Evolutionary conservation across 2,113 vertebrate genomes (phyloP), one percentile per base, ranked within the genome.

Genomic region (Labeo catla): DNA sequence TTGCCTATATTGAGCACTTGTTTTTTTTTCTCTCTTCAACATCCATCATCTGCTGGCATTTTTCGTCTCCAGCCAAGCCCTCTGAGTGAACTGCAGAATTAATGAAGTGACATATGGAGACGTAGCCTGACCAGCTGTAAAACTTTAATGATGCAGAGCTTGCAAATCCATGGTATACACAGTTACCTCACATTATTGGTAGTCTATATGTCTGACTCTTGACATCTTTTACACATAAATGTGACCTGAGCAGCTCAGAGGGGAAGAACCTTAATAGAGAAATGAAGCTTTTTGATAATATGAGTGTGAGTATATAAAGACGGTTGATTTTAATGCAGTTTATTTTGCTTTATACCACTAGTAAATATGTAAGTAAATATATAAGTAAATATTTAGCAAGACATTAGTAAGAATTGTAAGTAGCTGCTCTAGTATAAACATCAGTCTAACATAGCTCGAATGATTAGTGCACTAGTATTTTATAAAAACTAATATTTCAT

Each of bases 151-250:
- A 43, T 70, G 73, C 52, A 82, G 59, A 28, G 49, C 74, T 82
- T 36, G 74, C 88, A 86, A 68, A 88, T 87, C 84, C 45, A 10
- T 54, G 47, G 45, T 76, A 52, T 63, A 86, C 13, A 10, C 59
- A 80, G 59, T 79, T 85, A 2, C 28, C 21, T 21, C 23, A 66
- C 57, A 84, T 83, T 84, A 76, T 47, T 79, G 70, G 49, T 66
- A 49, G 72, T 65, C 28, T 45, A 36, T 83, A 68, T 84, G 81
- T 87, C 68, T 13, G 52, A 21, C 23, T 61, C 39, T 11, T 59
- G 85, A 85, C 85, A 88, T 57, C 59, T 84, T 39, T 89, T 84
- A 86, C 72, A 57, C 45, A 86, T 39, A 68, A 59, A 11, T 12
- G 43, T 39, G 68, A 15, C 61, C 73, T 59, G 52, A 70, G 19